Evolutionary conservation across 2,797 vertebrate genomes (phyloP).

Genomic region (Pseudochromis fuscus): DNA sequence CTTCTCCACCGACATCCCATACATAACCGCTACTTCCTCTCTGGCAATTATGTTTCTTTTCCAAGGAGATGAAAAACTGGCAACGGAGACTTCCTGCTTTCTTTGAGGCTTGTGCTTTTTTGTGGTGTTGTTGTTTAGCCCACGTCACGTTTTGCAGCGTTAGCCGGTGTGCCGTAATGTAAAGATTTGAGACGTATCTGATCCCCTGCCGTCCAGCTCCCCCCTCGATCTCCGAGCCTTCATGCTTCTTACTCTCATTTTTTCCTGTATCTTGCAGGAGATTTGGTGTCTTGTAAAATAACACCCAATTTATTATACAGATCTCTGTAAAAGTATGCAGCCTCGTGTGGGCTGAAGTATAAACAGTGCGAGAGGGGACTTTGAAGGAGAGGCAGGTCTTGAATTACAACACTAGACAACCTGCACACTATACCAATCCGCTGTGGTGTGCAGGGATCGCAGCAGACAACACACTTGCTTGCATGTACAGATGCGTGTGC

Average conservation of each 20-base stretch:
- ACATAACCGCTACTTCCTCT: slow-evolving; percentile 26
- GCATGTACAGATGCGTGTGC: slow-evolving; percentile 21
- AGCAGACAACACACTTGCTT: slow-evolving; percentile 16
- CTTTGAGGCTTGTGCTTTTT: neutral
- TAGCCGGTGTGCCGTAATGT: slow-evolving; percentile 13
- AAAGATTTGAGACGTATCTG: slow-evolving; percentile 19
- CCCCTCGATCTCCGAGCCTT: neutral
- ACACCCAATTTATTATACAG: slow-evolving; percentile 70
- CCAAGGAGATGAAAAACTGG: slow-evolving; percentile 31
- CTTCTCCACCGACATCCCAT: slow-evolving; percentile 19
- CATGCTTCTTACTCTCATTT: slow-evolving; percentile 23
- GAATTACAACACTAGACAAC: slow-evolving; percentile 48
- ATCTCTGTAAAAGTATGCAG: slow-evolving; percentile 71
- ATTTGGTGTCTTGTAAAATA: slow-evolving; percentile 72
- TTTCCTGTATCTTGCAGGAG: slow-evolving; percentile 32
- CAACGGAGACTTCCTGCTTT: slow-evolving; percentile 6
- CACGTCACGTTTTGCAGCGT: neutral
- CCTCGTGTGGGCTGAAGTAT: slow-evolving; percentile 65
- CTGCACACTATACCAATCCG: neutral
- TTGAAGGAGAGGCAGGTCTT: slow-evolving; percentile 47
- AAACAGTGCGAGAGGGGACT: slow-evolving; percentile 59
- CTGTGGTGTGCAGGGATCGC: slow-evolving; percentile 13
- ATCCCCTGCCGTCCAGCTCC: too few relatives aligned
- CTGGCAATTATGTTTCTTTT: slow-evolving; percentile 44
- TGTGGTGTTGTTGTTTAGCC: slow-evolving; percentile 17